A percentile compares a stretch with the other conserved stretches of the same genome.
Evolutionary conservation across 2,888 invertebrate genomes (phyloP).

Genomic region (Baccha elongata): DNA sequence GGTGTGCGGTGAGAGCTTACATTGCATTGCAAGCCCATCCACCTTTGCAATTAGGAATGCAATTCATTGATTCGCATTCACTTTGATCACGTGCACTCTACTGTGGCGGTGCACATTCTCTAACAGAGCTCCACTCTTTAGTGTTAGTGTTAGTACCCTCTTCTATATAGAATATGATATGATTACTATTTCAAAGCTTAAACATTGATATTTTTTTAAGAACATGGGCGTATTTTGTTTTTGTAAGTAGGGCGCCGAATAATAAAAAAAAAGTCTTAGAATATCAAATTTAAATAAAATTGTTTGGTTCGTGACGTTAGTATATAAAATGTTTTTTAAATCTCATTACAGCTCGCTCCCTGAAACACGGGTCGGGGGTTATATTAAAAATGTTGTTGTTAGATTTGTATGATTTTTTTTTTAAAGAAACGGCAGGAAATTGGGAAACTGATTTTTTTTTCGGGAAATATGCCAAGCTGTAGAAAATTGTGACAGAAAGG

Average conservation of each 20-base stretch:
- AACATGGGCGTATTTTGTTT: slow-evolving; percentile 1
- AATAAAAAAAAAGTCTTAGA: too few species aligned
- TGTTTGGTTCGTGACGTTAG: too few species aligned
- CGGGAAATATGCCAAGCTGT: too few species aligned
- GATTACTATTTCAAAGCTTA: slow-evolving; percentile 38
- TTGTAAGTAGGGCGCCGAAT: not conserved
- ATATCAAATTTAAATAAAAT: too few species aligned
- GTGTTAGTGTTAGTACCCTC: slow-evolving; percentile 8
- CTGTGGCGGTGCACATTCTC: not conserved
- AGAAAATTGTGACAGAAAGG: too few species aligned
- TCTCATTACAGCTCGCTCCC: too few species aligned
- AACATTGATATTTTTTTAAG: not conserved
- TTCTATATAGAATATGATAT: slow-evolving; percentile 51
- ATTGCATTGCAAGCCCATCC: not conserved
- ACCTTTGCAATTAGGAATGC: slow-evolving; percentile 66
- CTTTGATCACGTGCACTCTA: slow-evolving; percentile 69
- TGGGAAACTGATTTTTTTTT: too few species aligned
- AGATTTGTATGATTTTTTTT: too few species aligned
- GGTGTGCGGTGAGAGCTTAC: not conserved
- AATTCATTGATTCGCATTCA: slow-evolving; percentile 67
- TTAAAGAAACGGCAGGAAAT: too few species aligned
- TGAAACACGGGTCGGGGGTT: too few species aligned
- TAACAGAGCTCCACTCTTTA: slow-evolving; percentile 17
- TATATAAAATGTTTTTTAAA: too few species aligned
- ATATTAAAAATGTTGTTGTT: too few species aligned